phyloP scores from a whole-genome alignment of 1,140 invertebrate genomes.

The Drosophila navojoa region DNA sequence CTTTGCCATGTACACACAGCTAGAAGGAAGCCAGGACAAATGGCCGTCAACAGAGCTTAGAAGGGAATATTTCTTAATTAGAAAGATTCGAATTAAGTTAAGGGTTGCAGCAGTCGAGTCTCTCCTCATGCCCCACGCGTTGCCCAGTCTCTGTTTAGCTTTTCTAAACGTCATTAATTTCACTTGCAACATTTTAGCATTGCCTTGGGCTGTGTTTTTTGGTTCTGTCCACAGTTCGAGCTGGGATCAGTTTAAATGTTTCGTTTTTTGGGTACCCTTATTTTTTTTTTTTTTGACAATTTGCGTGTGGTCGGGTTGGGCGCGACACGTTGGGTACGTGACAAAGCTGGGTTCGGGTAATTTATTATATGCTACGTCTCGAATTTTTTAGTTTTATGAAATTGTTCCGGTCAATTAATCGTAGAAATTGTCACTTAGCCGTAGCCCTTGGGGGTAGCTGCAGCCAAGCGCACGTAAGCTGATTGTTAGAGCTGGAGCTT shows the following conservation, averaged over 20 bases:
- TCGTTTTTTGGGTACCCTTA: slow-evolving; percentile 44
- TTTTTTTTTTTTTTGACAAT: slow-evolving; percentile 69
- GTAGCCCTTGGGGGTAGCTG: slow-evolving; percentile 9
- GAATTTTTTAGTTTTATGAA: slow-evolving; percentile 77
- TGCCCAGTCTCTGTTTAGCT: not conserved
- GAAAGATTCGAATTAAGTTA: slow-evolving; percentile 70
- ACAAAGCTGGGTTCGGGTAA: slow-evolving; percentile 59
- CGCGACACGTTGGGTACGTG: slow-evolving; percentile 51
- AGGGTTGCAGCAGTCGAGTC: slow-evolving; percentile 47
- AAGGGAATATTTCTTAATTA: slow-evolving; percentile 77
- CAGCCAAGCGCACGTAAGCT: slow-evolving; percentile 4
- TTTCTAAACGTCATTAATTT: slow-evolving; percentile 79
- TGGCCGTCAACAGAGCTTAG: slow-evolving; percentile 55
- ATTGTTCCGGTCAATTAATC: slow-evolving; percentile 82
- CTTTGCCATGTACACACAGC: slow-evolving; percentile 15
- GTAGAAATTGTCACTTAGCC: slow-evolving; percentile 55
- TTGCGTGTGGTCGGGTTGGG: slow-evolving; percentile 15
- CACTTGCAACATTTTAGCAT: slow-evolving; percentile 63
- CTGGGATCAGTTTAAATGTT: slow-evolving; percentile 37
- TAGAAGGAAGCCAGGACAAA: slow-evolving; percentile 33
- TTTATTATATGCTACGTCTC: slow-evolving; percentile 62
- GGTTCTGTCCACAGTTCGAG: not conserved
- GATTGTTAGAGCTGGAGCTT: slow-evolving; percentile 1
- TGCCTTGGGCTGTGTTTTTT: slow-evolving; percentile 51
- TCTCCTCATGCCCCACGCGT: not conserved